phyloP scores from a whole-genome alignment of 2,888 invertebrate genomes.

The Carterocephalus palaemon region DNA sequence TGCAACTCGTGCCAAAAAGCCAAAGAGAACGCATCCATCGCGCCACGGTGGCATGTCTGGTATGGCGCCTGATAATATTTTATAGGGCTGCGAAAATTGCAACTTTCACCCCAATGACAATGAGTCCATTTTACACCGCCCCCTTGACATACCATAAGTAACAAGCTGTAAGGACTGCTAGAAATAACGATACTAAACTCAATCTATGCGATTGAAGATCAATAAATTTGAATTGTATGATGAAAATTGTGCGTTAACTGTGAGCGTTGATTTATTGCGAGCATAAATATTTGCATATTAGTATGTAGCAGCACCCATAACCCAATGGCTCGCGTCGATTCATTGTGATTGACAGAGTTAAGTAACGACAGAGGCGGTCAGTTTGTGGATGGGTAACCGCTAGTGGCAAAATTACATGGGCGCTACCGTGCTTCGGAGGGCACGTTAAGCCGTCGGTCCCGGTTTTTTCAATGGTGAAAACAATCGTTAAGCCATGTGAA shows the following conservation, averaged over 20 bases:
- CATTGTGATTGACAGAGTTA: no score
- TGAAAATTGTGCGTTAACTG: background rate
- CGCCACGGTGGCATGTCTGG: constrained; percentile 43
- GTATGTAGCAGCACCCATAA: no score
- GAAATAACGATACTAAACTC: constrained; percentile 17
- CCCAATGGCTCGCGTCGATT: no score
- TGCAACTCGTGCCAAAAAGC: constrained; percentile 55
- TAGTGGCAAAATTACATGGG: no score
- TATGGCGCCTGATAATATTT: constrained; percentile 63
- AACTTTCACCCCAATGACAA: constrained; percentile 70
- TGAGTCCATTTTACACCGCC: constrained; percentile 62
- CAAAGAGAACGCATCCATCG: constrained; percentile 53
- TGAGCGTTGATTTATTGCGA: no score
- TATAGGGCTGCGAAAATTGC: constrained; percentile 68
- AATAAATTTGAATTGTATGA: constrained; percentile 1
- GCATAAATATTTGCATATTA: no score
- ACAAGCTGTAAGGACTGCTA: constrained; percentile 1
- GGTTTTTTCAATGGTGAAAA: no score
- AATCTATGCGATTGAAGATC: constrained; percentile 14
- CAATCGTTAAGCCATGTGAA: no score
- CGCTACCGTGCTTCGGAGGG: no score
- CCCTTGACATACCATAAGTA: constrained; percentile 38
- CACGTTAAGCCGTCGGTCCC: no score
- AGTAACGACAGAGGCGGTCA: no score
- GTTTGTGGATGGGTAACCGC: no score